Percentiles rank a stretch among this genome's conserved stretches.
These are phyloP conservation scores for Dallia pectoralis DNA, from an alignment of 2,797 vertebrate species.

Conservation along the genomic window DNA sequence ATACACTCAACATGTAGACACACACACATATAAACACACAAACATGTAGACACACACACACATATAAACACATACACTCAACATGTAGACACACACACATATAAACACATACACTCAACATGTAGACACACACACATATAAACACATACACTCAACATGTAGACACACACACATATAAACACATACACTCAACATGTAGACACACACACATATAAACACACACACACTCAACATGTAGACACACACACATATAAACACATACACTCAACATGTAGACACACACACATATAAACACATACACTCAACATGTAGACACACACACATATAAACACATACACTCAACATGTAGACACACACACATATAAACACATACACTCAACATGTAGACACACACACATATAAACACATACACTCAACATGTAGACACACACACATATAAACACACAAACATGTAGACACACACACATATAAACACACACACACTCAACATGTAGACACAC, in stretches of 20 bases:
- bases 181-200: conserved; percentile 10
- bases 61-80: conserved; percentile 20
- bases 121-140: not conserved
- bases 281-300: not conserved
- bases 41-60: conserved; percentile 1
- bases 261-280: not conserved
- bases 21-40: not conserved
- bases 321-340: conserved; percentile 16
- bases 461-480: not conserved
- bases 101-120: conserved; percentile 17
- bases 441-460: conserved; percentile 4
- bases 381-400: no score
- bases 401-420: conserved; percentile 6
- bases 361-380: conserved; percentile 9
- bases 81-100: conserved; percentile 17
- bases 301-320: conserved; percentile 14
- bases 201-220: not conserved
- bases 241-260: conserved; percentile 18
- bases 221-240: conserved; percentile 19
- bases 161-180: conserved; percentile 19
- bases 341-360: not conserved
- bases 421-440: conserved; percentile 18
- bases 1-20: no score
- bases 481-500: conserved; percentile 22
- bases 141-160: conserved; percentile 12